phyloP scores from a whole-genome alignment of 2,113 vertebrate genomes.

The Dasyornis broadbenti region DNA sequence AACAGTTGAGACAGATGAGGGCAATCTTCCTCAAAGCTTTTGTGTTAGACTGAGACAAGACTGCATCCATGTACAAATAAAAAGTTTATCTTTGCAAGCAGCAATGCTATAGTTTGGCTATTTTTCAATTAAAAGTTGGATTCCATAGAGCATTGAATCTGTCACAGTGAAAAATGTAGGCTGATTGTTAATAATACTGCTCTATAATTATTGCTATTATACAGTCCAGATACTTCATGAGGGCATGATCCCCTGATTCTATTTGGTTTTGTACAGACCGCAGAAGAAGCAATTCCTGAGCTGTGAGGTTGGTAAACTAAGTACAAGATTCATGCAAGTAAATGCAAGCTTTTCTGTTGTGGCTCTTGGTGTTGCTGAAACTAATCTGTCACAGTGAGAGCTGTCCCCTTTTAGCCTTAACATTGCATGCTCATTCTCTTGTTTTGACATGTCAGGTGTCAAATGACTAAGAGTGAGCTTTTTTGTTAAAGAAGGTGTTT shows the following conservation, averaged over 20 bases:
- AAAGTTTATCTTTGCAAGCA: conserved; percentile 53
- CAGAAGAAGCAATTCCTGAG: conserved; percentile 22
- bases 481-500: neutral
- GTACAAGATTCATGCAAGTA: neutral
- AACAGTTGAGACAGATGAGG: conserved; percentile 17
- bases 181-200: conserved; percentile 38
- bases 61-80: conserved; percentile 16
- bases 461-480: neutral
- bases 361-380: conserved; percentile 19
- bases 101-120: conserved; percentile 19
- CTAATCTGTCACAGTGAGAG: conserved; percentile 21
- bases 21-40: conserved; percentile 49
- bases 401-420: neutral
- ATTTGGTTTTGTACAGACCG: neutral
- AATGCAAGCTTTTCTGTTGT: conserved; percentile 35
- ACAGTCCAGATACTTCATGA: conserved; percentile 46
- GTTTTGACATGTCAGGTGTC: neutral
- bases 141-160: conserved; percentile 46
- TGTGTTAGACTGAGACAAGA: conserved; percentile 21
- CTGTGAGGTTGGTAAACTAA: neutral
- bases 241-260: conserved; percentile 17
- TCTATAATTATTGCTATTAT: conserved; percentile 54
- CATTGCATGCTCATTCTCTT: neutral
- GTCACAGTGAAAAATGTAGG: conserved; percentile 56
- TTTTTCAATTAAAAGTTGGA: conserved; percentile 62